Evolutionary conservation across 1,140 invertebrate species (phyloP), one percentile per base, ranked within the genome.

Genomic region (Nebria ingens): DNA sequence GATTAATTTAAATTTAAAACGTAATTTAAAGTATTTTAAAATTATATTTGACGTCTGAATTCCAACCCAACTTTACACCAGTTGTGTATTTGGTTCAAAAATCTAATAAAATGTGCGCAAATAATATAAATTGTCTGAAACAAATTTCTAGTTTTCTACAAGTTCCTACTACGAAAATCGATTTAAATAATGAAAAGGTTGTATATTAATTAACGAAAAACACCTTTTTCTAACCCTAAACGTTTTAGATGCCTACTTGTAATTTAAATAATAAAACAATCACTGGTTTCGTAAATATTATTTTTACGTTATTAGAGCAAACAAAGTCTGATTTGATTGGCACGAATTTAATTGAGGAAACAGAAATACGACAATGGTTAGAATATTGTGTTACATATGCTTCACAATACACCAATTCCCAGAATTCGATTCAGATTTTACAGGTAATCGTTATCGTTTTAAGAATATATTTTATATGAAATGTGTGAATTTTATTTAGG

Each of bases 311-410:
- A 21, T 51, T 51, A 51, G 11, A 21, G 21, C 21, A 21, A 51
- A 20, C 50, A 51, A 19, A 51, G 19, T 4, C 21, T 4, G 3
- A 3, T 9, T 15, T 51, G 21, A 20, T 74, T 42, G 71, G 68
- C 6, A 64, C 61, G 19, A 61, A 72, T 56, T 62, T 62, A 17
- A 59, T 71, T 21, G 65, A 61, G 2, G 63, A 65, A 59, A 69
- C 73, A 52, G 38, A 72, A 13, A 65, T 65, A 2, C 61, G 60
- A 25, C 73, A 74, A 40, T 74, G 71, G 73, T 51, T 74, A 6
- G 73, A 75, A 58, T 75, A 75, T 61, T 62, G 64, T 2, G 60
- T 67, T n/a, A 52, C 71, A 21, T 73, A 67, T 61, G 54, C 69
- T 2, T 72, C 71, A 69, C 69, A 70, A 59, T 67, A 65, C 12